Evolutionary conservation across 2,888 invertebrate species (phyloP).

Genomic region (Melanophora roralis): DNA sequence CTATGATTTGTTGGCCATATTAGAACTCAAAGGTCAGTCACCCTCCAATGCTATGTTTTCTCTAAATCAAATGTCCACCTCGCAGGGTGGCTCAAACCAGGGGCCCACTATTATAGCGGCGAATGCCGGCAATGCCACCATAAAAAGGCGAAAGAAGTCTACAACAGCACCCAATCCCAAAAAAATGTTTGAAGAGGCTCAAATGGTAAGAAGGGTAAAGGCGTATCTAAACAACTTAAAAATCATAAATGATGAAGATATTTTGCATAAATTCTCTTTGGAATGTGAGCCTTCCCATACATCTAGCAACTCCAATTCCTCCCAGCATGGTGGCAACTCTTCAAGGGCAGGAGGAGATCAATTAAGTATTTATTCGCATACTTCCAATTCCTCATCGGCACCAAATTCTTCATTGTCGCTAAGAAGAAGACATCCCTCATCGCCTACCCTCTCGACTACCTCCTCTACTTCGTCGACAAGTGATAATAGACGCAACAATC

Average conservation of each 20-base stretch:
- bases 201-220: constrained; percentile 98
- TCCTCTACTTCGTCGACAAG: constrained; percentile 88
- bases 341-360: constrained; percentile 71
- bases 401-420: constrained; percentile 78
- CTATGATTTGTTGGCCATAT: constrained; percentile 89
- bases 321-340: constrained; percentile 63
- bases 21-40: constrained; percentile 91
- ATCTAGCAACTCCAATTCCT: constrained; percentile 71
- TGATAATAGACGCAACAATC: constrained; percentile 71
- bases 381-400: constrained; percentile 77
- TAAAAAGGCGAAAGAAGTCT: constrained; percentile 92
- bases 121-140: constrained; percentile 86
- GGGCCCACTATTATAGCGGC: constrained; percentile 69
- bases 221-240: constrained; percentile 95
- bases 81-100: constrained; percentile 76
- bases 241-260: constrained; percentile 91
- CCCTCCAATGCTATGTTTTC: constrained; percentile 93
- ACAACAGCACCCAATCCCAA: constrained; percentile 95
- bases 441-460: constrained; percentile 94
- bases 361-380: constrained; percentile 79
- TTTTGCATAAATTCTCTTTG: constrained; percentile 90
- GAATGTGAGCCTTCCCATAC: constrained; percentile 86
- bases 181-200: constrained; percentile 99
- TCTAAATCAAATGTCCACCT: constrained; percentile 90
- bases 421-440: constrained; percentile 92